Percentiles rank a stretch among this genome's conserved stretches.
These are phyloP conservation scores for Podocnemis expansa DNA, from an alignment of 2,113 vertebrate species.

Conservation along the genomic window DNA sequence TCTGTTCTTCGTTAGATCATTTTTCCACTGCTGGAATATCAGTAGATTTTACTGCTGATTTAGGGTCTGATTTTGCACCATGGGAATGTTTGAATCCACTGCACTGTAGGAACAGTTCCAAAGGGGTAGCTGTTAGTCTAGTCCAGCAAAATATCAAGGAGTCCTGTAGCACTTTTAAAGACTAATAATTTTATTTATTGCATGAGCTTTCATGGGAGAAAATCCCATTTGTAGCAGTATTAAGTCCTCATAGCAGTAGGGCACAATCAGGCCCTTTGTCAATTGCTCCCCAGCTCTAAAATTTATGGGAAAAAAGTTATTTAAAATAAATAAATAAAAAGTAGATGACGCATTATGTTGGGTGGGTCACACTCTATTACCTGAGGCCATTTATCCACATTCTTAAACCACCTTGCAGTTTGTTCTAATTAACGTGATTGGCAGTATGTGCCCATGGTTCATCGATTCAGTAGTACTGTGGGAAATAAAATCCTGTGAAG, in stretches of 20 bases:
- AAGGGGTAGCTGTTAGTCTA: no score
- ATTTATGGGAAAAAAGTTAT: neutral
- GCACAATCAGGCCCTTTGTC: neutral
- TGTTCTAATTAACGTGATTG: neutral
- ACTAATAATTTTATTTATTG: no score
- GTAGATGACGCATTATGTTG: neutral
- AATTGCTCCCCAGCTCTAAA: neutral
- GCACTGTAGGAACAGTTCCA: neutral
- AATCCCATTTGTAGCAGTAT: no score
- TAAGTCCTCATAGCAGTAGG: neutral
- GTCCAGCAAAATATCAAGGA: no score
- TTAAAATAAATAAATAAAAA: neutral
- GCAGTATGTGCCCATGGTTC: neutral
- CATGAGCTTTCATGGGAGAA: no score
- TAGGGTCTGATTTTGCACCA: neutral
- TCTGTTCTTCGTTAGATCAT: neutral
- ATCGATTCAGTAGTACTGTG: neutral
- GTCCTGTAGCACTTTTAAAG: no score
- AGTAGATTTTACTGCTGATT: neutral
- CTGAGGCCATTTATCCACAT: neutral
- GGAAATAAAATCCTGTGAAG: neutral
- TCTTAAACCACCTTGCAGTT: neutral
- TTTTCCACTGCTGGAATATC: neutral
- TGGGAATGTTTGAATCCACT: neutral
- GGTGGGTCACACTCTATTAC: neutral